Evolutionary conservation across 2,113 vertebrate genomes (phyloP).

Genomic region (Axis porcinus): DNA sequence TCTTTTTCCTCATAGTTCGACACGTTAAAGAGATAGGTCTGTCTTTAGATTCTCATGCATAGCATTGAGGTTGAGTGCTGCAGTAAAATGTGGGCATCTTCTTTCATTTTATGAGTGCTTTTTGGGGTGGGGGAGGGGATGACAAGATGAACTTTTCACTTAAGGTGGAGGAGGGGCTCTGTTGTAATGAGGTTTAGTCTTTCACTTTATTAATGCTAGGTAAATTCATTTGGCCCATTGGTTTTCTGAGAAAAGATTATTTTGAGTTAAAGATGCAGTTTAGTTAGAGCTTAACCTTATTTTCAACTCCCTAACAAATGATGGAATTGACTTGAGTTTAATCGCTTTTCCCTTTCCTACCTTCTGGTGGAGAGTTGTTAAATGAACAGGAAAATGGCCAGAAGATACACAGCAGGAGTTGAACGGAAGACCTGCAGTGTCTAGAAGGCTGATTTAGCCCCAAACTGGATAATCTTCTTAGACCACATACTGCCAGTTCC

Average conservation of each 20-base stretch:
- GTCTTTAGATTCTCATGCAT: not conserved
- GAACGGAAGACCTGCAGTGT: not conserved
- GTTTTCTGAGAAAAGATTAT: conserved; percentile 37
- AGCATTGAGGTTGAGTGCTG: not conserved
- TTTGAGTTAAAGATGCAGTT: conserved; percentile 21
- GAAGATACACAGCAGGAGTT: conserved; percentile 25
- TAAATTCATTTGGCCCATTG: conserved; percentile 8
- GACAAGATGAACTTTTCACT: not conserved
- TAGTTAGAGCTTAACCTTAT: not conserved
- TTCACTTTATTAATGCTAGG: conserved; percentile 2
- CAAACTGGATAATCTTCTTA: conserved; percentile 34
- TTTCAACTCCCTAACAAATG: conserved; percentile 33
- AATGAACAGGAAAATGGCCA: conserved; percentile 52
- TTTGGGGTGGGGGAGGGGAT: not conserved
- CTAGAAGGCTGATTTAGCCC: conserved; percentile 22
- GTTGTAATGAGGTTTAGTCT: not conserved
- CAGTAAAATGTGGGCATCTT: conserved; percentile 17
- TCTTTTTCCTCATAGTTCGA: not conserved
- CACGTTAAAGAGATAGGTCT: not conserved
- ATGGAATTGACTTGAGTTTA: conserved; percentile 43
- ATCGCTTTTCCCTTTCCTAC: not conserved
- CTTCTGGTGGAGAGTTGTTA: conserved; percentile 33
- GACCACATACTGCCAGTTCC: not conserved
- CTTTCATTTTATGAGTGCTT: conserved; percentile 4
- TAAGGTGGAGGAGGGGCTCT: not conserved